A percentile compares a stretch with the other conserved stretches of the same genome.
Evolutionary conservation across 2,888 invertebrate genomes (phyloP).

Genomic region (Ariolimax columbianus): DNA sequence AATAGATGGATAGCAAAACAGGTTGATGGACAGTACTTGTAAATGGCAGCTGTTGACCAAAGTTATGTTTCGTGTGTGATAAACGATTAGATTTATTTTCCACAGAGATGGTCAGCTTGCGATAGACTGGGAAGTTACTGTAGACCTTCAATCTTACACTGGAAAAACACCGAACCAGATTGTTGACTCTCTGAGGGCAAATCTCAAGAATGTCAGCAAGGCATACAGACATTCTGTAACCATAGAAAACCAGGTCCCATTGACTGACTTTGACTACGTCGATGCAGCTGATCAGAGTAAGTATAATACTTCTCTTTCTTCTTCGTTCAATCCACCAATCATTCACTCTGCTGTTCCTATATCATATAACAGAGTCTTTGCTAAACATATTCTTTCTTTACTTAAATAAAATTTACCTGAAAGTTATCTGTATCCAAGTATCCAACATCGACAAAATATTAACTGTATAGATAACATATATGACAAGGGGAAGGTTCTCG

Average conservation of each 20-base stretch:
- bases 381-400: background rate
- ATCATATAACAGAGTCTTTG: background rate
- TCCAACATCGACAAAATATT: too few relatives aligned
- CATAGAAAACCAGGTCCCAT: background rate
- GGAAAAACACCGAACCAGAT: background rate
- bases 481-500: too few relatives aligned
- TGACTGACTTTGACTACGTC: background rate
- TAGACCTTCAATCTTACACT: background rate
- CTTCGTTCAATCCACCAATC: background rate
- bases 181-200: background rate
- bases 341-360: constrained; percentile 8
- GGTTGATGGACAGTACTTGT: background rate
- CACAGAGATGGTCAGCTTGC: background rate
- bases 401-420: too few relatives aligned
- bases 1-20: background rate
- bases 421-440: too few relatives aligned
- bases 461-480: too few relatives aligned
- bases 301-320: background rate
- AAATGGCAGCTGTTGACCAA: background rate
- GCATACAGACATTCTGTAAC: background rate
- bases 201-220: background rate
- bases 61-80: too few relatives aligned
- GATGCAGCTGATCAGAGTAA: background rate
- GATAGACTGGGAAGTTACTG: background rate
- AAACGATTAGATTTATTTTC: background rate